These are phyloP conservation scores for Protonemura montana DNA, from an alignment of 2,888 invertebrate species.

Conservation along the genomic window DNA sequence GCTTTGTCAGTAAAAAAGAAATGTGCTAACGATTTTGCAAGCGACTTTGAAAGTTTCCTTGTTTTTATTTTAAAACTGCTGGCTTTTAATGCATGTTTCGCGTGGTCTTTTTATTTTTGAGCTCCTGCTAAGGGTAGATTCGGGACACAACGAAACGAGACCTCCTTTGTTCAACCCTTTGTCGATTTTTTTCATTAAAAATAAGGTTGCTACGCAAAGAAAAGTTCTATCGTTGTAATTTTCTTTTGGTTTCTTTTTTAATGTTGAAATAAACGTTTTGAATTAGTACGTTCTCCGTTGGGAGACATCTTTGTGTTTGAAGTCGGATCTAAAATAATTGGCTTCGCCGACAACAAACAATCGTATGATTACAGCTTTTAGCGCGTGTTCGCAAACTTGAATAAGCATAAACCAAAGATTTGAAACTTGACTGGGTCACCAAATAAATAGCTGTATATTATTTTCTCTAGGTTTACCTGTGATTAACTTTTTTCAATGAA, in stretches of 20 bases:
- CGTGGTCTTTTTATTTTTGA: background rate
- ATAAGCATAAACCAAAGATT: background rate
- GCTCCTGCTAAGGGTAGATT: background rate
- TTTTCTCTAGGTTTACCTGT: background rate
- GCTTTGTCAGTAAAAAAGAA: background rate
- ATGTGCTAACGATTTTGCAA: background rate
- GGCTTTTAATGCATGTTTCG: background rate
- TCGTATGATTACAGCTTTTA: background rate
- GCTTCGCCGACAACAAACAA: background rate
- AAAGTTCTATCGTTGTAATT: constrained; percentile 13
- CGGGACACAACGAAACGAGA: constrained; percentile 24
- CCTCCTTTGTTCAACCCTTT: constrained; percentile 27
- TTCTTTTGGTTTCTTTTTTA: constrained; percentile 31
- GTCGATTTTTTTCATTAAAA: constrained; percentile 1
- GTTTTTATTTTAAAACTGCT: background rate
- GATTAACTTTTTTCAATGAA: background rate
- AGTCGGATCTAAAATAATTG: background rate
- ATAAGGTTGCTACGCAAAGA: constrained; percentile 23
- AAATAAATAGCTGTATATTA: background rate
- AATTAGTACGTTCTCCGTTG: constrained; percentile 13
- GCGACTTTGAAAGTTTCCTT: background rate
- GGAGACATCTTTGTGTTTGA: background rate
- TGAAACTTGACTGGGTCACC: background rate
- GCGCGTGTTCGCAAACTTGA: background rate
- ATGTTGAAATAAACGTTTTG: constrained; percentile 40